These are phyloP conservation scores for Scaptomyza montana DNA, from an alignment of 1,140 invertebrate genomes.

Conservation along the genomic window DNA sequence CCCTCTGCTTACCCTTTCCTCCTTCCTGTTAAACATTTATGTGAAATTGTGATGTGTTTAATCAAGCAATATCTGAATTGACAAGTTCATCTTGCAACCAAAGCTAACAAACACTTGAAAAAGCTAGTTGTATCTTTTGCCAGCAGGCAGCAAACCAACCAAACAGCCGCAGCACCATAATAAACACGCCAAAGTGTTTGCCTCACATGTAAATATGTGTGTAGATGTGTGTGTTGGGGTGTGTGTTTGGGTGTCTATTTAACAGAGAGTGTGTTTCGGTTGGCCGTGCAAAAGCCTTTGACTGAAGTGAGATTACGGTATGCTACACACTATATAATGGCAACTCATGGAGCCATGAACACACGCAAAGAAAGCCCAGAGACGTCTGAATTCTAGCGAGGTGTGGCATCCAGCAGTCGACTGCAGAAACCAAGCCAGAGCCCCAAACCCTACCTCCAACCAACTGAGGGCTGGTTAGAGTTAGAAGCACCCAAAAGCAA, in stretches of 20 bases:
- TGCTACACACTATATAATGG: slow-evolving; percentile 63
- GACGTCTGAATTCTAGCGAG: slow-evolving; percentile 14
- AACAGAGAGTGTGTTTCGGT: slow-evolving; percentile 35
- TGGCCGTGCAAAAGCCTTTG: slow-evolving; percentile 68
- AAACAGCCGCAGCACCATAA: slow-evolving; percentile 54
- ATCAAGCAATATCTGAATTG: slow-evolving; percentile 34
- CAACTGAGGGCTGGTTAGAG: neutral
- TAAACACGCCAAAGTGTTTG: slow-evolving; percentile 74
- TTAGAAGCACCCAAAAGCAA: slow-evolving; percentile 52
- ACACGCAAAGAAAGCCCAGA: slow-evolving; percentile 5
- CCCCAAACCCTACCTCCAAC: neutral
- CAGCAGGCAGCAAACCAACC: slow-evolving; percentile 2
- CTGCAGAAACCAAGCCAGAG: slow-evolving; percentile 14
- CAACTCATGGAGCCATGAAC: slow-evolving; percentile 64
- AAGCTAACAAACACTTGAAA: slow-evolving; percentile 28
- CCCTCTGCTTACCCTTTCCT: no score
- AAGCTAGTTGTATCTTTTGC: slow-evolving; percentile 4
- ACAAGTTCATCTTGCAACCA: slow-evolving; percentile 27
- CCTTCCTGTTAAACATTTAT: neutral
- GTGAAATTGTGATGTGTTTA: slow-evolving; percentile 23
- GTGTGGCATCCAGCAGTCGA: slow-evolving; percentile 34
- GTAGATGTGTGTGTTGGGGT: slow-evolving; percentile 11
- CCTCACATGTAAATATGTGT: slow-evolving; percentile 25
- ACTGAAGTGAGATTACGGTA: slow-evolving; percentile 75
- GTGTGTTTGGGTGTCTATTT: slow-evolving; percentile 17